phyloP scores from a whole-genome alignment of 2,888 invertebrate genomes.

The Leptogaster cylindrica region DNA sequence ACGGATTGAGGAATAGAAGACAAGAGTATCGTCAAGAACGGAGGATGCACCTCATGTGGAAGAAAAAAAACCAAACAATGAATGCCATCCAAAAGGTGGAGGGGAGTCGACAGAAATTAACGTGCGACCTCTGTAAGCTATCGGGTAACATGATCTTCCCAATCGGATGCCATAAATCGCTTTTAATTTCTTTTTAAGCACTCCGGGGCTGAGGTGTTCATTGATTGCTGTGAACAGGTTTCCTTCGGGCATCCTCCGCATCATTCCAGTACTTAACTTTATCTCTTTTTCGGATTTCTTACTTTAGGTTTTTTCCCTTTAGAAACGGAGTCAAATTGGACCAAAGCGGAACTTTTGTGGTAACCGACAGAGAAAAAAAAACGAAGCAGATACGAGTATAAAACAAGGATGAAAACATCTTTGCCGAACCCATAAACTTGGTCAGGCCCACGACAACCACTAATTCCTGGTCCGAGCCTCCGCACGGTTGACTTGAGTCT shows the following conservation, averaged over 20 bases:
- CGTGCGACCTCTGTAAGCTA: slow-evolving; percentile 29
- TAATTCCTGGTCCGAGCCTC: slow-evolving; percentile 11
- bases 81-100: too few species aligned
- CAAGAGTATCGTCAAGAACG: slow-evolving; percentile 19
- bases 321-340: too few species aligned
- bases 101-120: slow-evolving; percentile 4
- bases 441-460: slow-evolving; percentile 23
- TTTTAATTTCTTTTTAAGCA: slow-evolving; percentile 41
- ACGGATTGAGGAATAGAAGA: neutral
- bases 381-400: neutral
- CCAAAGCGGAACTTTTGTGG: neutral
- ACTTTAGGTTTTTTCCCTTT: too few species aligned
- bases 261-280: too few species aligned
- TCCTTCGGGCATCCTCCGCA: neutral
- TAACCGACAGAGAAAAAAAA: neutral
- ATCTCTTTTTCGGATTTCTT: neutral
- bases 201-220: slow-evolving; percentile 28
- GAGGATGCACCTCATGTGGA: slow-evolving; percentile 2
- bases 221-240: slow-evolving; percentile 36
- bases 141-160: slow-evolving; percentile 39
- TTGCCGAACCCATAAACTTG: slow-evolving; percentile 12
- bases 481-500: neutral
- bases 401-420: slow-evolving; percentile 18
- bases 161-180: slow-evolving; percentile 41
- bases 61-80: too few species aligned